phyloP scores from a whole-genome alignment of 2,113 vertebrate genomes.

The Callipepla squamata region DNA sequence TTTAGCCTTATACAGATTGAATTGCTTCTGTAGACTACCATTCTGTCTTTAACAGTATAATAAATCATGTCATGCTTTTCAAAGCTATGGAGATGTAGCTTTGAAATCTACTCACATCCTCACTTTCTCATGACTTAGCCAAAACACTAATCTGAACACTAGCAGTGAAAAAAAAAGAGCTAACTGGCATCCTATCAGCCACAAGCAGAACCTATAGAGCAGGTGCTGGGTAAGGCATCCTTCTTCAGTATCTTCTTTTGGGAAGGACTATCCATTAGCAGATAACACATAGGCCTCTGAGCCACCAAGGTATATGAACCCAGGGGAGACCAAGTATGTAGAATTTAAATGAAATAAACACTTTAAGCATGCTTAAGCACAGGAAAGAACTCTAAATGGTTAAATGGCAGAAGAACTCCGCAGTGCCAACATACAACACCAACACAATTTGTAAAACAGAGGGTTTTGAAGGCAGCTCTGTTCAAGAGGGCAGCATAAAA shows the following conservation, averaged over 20 bases:
- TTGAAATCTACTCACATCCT: constrained; percentile 10
- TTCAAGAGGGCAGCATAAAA: background rate
- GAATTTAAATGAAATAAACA: background rate
- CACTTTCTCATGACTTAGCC: background rate
- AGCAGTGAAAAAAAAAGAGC: background rate
- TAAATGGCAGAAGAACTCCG: background rate
- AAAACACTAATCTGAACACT: background rate
- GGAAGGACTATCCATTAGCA: background rate
- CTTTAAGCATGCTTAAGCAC: background rate
- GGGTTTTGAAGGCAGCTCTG: background rate
- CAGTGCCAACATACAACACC: background rate
- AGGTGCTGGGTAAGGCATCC: background rate
- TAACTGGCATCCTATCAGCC: background rate
- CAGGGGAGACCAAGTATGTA: background rate
- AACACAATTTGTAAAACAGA: background rate
- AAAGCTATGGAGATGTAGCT: background rate
- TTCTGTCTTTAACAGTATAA: background rate
- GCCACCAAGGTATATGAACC: background rate
- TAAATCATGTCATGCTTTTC: constrained; percentile 7
- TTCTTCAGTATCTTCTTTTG: background rate
- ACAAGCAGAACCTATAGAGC: background rate
- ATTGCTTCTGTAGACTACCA: constrained; percentile 18
- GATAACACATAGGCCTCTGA: background rate
- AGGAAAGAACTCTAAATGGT: background rate
- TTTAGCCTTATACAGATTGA: constrained; percentile 30